A percentile compares a stretch with the other conserved stretches of the same genome.
phyloP scores from a whole-genome alignment of 2,888 invertebrate genomes.

The Meliscaeva auricollis region DNA sequence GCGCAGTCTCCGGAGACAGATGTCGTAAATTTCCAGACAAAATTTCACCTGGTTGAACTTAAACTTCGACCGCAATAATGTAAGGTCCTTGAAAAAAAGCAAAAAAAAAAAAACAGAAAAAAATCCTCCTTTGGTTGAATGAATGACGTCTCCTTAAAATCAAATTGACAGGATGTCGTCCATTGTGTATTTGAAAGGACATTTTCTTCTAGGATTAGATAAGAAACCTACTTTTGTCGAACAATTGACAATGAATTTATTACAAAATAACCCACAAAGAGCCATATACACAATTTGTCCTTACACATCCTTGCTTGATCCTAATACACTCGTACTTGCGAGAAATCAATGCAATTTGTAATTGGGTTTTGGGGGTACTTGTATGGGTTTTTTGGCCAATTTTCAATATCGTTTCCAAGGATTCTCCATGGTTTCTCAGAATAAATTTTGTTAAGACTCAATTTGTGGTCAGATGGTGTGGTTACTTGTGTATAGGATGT shows the following conservation, averaged over 20 bases:
- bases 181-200: conserved; percentile 42
- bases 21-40: conserved; percentile 2
- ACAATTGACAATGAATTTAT: conserved; percentile 37
- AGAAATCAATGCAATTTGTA: conserved; percentile 53
- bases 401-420: conserved; percentile 31
- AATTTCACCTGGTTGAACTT: conserved; percentile 30
- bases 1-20: no score
- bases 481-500: not conserved
- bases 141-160: conserved; percentile 31
- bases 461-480: conserved; percentile 31
- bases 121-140: conserved; percentile 1
- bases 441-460: conserved; percentile 38
- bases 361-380: conserved; percentile 49
- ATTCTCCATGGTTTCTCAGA: conserved; percentile 17
- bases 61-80: conserved; percentile 17
- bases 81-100: conserved; percentile 24
- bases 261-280: not conserved
- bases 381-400: conserved; percentile 52
- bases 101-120: not conserved
- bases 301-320: not conserved
- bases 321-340: not conserved
- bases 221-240: conserved; percentile 4
- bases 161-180: conserved; percentile 21
- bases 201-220: not conserved
- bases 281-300: conserved; percentile 23